These are phyloP conservation scores for Sciurus carolinensis DNA, from an alignment of 2,797 vertebrate species.

Conservation along the genomic window DNA sequence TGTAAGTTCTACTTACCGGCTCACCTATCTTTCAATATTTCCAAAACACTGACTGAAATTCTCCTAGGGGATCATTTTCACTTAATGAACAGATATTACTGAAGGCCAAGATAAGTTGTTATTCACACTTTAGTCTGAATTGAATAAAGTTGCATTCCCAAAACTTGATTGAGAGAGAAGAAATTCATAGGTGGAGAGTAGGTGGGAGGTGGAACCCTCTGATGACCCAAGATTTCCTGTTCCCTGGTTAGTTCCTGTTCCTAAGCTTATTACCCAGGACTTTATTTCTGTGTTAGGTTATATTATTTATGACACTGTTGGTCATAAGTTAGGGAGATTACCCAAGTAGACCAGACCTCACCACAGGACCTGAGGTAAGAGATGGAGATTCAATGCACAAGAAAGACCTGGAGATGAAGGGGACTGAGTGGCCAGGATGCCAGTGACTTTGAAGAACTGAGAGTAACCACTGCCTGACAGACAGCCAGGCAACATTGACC, in stretches of 20 bases:
- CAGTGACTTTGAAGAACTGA: neutral
- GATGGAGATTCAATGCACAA: neutral
- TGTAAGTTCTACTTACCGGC: neutral
- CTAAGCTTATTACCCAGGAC: neutral
- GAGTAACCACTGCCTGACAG: neutral
- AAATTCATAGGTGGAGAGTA: neutral
- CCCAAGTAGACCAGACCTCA: neutral
- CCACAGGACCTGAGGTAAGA: neutral
- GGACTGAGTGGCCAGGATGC: neutral
- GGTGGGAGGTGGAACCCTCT: neutral
- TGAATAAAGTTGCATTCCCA: slow-evolving; percentile 2
- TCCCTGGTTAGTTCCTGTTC: neutral
- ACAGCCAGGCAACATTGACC: neutral
- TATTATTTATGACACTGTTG: neutral
- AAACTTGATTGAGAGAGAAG: neutral
- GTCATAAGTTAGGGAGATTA: neutral
- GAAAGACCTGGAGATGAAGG: neutral
- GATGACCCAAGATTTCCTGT: neutral
- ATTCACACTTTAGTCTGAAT: neutral
- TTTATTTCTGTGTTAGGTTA: neutral
- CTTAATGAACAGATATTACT: neutral
- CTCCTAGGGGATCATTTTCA: neutral
- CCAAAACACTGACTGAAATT: neutral
- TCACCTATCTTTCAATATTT: neutral
- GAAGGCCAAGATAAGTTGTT: slow-evolving; percentile 16